Evolutionary conservation across 2,888 invertebrate genomes (phyloP).

Genomic region (Acrobasis consociella): DNA sequence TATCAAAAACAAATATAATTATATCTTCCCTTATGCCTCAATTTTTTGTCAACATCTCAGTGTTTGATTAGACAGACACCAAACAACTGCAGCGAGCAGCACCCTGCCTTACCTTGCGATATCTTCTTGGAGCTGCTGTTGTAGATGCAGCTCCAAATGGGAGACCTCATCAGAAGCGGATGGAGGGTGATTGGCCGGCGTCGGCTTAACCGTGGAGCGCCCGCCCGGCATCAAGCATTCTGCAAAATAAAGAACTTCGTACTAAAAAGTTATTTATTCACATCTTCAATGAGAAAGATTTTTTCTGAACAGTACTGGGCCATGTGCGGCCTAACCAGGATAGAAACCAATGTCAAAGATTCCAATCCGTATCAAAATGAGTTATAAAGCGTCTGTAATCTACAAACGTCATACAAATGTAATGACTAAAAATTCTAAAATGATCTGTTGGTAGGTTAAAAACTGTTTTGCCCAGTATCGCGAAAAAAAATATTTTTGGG

Average conservation of each 20-base stretch:
- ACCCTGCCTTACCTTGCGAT: conserved; percentile 58
- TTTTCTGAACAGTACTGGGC: too few relatives aligned
- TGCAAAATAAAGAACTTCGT: conserved; percentile 27
- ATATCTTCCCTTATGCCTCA: too few relatives aligned
- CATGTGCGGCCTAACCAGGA: too few relatives aligned
- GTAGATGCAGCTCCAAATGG: conserved; percentile 60
- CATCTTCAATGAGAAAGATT: not conserved
- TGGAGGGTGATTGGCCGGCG: conserved; percentile 53
- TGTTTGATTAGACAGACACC: not conserved
- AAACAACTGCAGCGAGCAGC: not conserved
- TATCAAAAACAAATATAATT: too few relatives aligned
- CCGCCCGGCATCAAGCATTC: conserved; percentile 76
- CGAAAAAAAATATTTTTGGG: too few relatives aligned
- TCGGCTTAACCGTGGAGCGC: conserved; percentile 60
- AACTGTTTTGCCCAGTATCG: too few relatives aligned
- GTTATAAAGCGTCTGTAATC: too few relatives aligned
- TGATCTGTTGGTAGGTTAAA: too few relatives aligned
- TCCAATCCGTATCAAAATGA: too few relatives aligned
- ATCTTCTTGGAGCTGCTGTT: conserved; percentile 71
- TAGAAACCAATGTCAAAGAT: too few relatives aligned
- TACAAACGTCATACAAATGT: too few relatives aligned
- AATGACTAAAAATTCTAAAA: too few relatives aligned
- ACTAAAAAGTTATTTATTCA: not conserved
- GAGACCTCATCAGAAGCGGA: conserved; percentile 63
- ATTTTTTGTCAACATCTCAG: not conserved